phyloP scores from a whole-genome alignment of 2,113 vertebrate species.

The mouse (Mus musculus) region GRCm39 chr14:76237001-76237500 shows the following conservation, averaged over 20 bases:
- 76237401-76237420: background rate
- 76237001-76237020: constrained; percentile 44
- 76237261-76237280: too few species aligned
- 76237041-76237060: constrained; percentile 32
- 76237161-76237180: constrained; percentile 14
- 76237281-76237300: too few species aligned
- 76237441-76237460: background rate
- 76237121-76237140: background rate
- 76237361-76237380: background rate
- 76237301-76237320: too few species aligned
- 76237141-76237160: constrained; percentile 33
- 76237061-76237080: constrained; percentile 32
- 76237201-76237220: background rate
- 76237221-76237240: too few species aligned
- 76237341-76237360: too few species aligned
- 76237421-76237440: background rate
- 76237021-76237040: constrained; percentile 35
- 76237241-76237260: too few species aligned
- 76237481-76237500: background rate
- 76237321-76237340: too few species aligned
- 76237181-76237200: constrained; percentile 5
- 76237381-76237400: background rate
- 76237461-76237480: background rate
- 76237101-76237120: constrained; percentile 41
- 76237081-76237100: constrained; percentile 43